Conservation (phyloP, 2,113 vertebrate species). For the Caranx melampygus region DNA sequence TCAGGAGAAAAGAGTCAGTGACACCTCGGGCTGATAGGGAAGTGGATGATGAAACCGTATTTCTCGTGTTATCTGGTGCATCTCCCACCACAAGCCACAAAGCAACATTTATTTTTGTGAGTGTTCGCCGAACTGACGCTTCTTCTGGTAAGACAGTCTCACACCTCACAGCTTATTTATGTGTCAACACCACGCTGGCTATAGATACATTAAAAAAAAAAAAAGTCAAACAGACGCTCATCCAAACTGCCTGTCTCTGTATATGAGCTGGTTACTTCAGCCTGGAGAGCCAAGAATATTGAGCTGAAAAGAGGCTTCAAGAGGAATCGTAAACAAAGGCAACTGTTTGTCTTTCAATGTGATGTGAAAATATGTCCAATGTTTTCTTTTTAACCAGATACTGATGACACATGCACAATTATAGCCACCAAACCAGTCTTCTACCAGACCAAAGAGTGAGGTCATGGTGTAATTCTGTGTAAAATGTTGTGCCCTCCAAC, state of each 20-base stretch:
- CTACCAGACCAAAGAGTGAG: conserved; percentile 31
- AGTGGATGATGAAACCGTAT: conserved; percentile 60
- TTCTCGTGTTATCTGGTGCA: conserved; percentile 31
- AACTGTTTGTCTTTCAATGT: neutral
- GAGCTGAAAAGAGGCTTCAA: neutral
- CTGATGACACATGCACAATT: conserved; percentile 32
- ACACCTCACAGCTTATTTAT: conserved; percentile 9
- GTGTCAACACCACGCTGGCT: neutral
- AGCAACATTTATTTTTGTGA: neutral
- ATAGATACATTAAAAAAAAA: neutral
- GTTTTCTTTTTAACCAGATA: conserved; percentile 7
- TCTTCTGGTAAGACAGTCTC: conserved; percentile 47
- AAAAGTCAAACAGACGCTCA: neutral
- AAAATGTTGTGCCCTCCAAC: neutral
- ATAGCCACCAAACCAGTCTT: neutral
- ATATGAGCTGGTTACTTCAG: neutral
- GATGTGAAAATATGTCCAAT: neutral
- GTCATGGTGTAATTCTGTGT: conserved; percentile 41
- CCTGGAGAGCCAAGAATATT: neutral
- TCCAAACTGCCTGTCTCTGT: neutral
- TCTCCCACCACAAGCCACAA: conserved; percentile 15
- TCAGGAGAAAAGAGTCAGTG: conserved; percentile 62
- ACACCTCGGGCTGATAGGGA: conserved; percentile 52
- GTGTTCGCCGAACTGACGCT: neutral
- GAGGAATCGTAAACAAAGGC: neutral